Conservation (phyloP, 2,888 invertebrate genomes). For the Drosophila lacicola region DNA sequence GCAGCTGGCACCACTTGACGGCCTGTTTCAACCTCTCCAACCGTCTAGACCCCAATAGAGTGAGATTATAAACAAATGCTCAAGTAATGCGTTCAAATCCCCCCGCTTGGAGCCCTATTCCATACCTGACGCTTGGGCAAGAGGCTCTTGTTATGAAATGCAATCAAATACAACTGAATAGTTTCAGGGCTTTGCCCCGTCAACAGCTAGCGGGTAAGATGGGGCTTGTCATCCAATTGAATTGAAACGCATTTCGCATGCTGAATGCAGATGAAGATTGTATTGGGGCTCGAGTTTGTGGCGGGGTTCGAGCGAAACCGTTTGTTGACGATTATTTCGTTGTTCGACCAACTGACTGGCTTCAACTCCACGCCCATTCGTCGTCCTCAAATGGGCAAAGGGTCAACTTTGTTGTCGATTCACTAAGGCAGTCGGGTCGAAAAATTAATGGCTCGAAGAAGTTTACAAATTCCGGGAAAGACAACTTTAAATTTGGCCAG, state of each 20-base stretch:
- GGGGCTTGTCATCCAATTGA: constrained; percentile 23
- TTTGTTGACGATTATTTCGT: neutral
- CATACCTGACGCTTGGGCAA: neutral
- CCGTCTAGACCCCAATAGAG: neutral
- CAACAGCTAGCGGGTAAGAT: too few relatives aligned
- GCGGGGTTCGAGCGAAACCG: too few relatives aligned
- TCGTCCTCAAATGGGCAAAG: too few relatives aligned
- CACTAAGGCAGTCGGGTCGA: neutral
- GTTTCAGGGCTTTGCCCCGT: constrained; percentile 12
- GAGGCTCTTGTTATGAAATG: constrained; percentile 12
- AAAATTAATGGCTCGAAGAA: neutral
- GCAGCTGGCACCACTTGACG: constrained; percentile 14
- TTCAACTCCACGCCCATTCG: neutral
- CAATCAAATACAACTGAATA: constrained; percentile 42
- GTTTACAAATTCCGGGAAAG: neutral
- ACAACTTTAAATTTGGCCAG: neutral
- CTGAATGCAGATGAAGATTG: neutral
- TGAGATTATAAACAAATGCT: constrained; percentile 52
- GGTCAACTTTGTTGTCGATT: too few relatives aligned
- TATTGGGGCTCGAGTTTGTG: neutral
- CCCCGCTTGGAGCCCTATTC: neutral
- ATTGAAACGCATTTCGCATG: constrained; percentile 12
- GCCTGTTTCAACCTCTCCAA: neutral
- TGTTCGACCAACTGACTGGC: neutral
- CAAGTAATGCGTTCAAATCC: constrained; percentile 49